Conservation (phyloP, 2,888 invertebrate species). For the Metellina segmentata region DNA sequence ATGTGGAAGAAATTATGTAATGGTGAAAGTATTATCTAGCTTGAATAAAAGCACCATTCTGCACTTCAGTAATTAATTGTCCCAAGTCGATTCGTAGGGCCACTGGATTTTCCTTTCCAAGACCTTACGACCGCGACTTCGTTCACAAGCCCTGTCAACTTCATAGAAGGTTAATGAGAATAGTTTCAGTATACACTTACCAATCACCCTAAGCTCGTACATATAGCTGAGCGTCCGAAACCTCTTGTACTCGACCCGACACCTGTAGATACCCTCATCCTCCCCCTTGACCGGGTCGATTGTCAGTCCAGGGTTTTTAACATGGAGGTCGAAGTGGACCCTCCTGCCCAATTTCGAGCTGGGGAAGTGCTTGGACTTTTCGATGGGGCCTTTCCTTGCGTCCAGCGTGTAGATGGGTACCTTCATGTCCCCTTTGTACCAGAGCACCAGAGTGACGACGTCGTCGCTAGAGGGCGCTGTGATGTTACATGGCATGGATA, state of each 20-base stretch:
- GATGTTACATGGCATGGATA: slow-evolving; percentile 76
- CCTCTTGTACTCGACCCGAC: slow-evolving; percentile 74
- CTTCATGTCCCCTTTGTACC: slow-evolving; percentile 76
- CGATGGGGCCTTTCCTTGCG: slow-evolving; percentile 67
- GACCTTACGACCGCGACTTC: no score
- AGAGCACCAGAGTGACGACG: slow-evolving; percentile 70
- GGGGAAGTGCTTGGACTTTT: slow-evolving; percentile 75
- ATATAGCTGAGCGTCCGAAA: slow-evolving; percentile 73
- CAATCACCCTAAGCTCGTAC: slow-evolving; percentile 73
- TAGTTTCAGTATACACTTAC: slow-evolving; percentile 41
- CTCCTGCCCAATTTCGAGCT: slow-evolving; percentile 65
- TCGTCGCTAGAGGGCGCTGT: slow-evolving; percentile 69
- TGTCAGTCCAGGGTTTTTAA: slow-evolving; percentile 64
- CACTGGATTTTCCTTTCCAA: no score
- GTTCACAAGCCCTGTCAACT: no score
- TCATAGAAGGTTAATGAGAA: no score
- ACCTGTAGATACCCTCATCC: slow-evolving; percentile 72
- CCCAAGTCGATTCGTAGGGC: no score
- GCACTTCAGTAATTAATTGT: no score
- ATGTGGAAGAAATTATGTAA: no score
- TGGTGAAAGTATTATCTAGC: no score
- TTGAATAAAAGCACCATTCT: no score
- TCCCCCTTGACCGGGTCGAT: slow-evolving; percentile 72
- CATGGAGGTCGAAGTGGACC: slow-evolving; percentile 68
- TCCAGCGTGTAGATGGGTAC: slow-evolving; percentile 77